These are phyloP conservation scores for Hapalemur alaotrensis DNA, from an alignment of 2,797 vertebrate genomes.

Conservation along the genomic window DNA sequence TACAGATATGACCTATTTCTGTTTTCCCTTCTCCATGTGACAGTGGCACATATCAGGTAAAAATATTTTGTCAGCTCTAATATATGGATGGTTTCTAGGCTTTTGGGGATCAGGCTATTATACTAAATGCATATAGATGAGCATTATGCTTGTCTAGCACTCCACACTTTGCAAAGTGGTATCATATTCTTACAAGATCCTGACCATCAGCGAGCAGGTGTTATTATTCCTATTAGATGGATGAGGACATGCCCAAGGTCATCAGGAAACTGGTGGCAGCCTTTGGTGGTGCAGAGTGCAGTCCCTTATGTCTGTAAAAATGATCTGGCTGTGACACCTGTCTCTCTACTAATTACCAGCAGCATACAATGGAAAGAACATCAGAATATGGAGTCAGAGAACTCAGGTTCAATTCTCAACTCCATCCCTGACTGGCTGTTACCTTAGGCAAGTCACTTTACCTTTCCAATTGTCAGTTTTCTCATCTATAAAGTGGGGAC, in stretches of 20 bases:
- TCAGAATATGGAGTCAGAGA: neutral
- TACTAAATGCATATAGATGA: neutral
- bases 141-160: neutral
- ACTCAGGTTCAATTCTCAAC: neutral
- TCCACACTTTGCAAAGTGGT: neutral
- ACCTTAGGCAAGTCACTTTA: neutral
- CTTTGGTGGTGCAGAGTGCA: neutral
- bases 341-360: neutral
- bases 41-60: slow-evolving; percentile 12
- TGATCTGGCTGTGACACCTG: neutral
- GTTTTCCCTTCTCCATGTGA: neutral
- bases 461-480: slow-evolving; percentile 19
- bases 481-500: slow-evolving; percentile 30
- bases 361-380: neutral
- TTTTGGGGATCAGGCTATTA: neutral
- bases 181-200: neutral
- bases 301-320: neutral
- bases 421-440: neutral
- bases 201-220: neutral
- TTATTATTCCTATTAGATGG: neutral
- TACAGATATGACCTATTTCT: neutral
- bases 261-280: neutral
- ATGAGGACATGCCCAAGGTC: neutral
- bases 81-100: neutral
- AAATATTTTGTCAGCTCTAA: slow-evolving; percentile 24